Evolutionary conservation across 2,888 invertebrate genomes (phyloP).

Genomic region (Tineola bisselliella): DNA sequence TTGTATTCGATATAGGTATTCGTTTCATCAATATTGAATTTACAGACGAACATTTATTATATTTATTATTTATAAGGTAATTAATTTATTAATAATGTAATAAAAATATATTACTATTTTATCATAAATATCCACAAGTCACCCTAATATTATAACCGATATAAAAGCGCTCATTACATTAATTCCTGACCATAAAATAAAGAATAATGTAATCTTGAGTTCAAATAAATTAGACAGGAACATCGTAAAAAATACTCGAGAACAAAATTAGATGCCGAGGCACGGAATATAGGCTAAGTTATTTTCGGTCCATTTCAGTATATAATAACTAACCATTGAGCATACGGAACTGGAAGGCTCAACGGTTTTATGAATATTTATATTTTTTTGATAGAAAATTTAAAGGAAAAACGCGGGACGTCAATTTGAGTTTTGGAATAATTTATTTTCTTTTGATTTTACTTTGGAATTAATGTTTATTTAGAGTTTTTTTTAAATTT

Average conservation of each 20-base stretch:
- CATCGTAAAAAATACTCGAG: conserved; percentile 1
- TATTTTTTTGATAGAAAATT: not conserved
- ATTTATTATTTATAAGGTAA: no score
- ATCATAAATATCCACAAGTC: not conserved
- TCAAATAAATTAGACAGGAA: conserved; percentile 9
- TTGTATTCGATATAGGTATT: no score
- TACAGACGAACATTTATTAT: no score
- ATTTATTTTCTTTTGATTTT: no score
- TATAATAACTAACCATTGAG: not conserved
- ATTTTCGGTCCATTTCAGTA: not conserved
- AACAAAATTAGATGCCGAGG: conserved; percentile 7
- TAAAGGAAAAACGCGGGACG: not conserved
- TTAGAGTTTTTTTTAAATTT: no score
- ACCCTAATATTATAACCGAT: not conserved
- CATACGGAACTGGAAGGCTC: not conserved
- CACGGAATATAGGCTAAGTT: conserved; percentile 9
- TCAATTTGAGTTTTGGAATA: no score
- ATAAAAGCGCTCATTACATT: conserved; percentile 8
- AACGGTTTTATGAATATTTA: not conserved
- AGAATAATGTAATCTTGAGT: conserved; percentile 5
- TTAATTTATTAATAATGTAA: not conserved
- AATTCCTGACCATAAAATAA: conserved; percentile 5
- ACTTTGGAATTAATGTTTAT: no score
- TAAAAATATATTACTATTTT: not conserved
- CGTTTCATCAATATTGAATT: no score